Conservation (phyloP, 1,140 invertebrate genomes). For the Musca vetustissima region DNA sequence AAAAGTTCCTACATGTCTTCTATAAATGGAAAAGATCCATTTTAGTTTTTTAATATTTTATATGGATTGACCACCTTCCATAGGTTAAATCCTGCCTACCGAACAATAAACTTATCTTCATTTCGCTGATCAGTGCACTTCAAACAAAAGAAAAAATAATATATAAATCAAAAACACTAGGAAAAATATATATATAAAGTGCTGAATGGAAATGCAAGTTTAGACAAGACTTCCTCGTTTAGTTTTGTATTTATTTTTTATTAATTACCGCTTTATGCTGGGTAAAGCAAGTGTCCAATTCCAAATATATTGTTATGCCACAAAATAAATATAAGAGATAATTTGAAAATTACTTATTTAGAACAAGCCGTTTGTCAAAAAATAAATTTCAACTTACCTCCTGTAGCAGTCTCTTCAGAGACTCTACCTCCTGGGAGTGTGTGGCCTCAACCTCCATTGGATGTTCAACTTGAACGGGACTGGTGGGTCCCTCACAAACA, state of each 20-base stretch:
- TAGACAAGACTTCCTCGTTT: too few relatives aligned
- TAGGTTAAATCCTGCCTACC: too few relatives aligned
- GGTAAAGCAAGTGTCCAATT: too few relatives aligned
- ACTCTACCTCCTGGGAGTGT: conserved; percentile 62
- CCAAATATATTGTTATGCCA: too few relatives aligned
- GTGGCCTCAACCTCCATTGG: conserved; percentile 58
- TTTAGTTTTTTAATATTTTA: too few relatives aligned
- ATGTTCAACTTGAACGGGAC: conserved; percentile 58
- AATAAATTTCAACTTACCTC: conserved; percentile 66
- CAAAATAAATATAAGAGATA: too few relatives aligned
- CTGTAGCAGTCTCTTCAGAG: conserved; percentile 68
- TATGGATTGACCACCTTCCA: too few relatives aligned
- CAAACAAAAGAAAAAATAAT: conserved; percentile 23
- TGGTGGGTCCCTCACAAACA: conserved; percentile 64
- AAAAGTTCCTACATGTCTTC: too few relatives aligned
- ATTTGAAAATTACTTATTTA: conserved; percentile 33
- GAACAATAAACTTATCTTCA: too few relatives aligned
- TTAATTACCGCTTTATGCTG: conserved; percentile 55
- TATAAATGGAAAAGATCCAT: too few relatives aligned
- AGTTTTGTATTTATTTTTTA: too few relatives aligned
- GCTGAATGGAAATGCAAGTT: background rate
- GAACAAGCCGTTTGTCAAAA: conserved; percentile 48
- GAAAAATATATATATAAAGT: conserved; percentile 17
- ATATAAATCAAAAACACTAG: background rate
- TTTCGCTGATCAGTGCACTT: background rate